Base-by-base conservation (phyloP, 1,140 invertebrate species). In the Danaus melanippus region DNA sequence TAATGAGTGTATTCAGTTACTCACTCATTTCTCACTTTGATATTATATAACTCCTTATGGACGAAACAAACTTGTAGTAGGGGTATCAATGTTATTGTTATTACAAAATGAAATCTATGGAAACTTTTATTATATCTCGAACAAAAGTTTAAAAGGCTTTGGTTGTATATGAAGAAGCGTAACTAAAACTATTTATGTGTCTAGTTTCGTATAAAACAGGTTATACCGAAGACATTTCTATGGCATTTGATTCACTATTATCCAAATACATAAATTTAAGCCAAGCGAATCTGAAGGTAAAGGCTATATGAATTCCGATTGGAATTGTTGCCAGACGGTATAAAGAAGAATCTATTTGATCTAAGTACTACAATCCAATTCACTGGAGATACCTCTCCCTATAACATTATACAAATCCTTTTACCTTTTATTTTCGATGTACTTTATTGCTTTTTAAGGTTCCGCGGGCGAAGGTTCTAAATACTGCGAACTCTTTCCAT, bases 401-500 rank as follows among this genome's bases (percentile, higher is more conserved):
- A 10, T 49, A 15, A 56, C 11, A 56, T 56, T 50, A 56, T 56
- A 56, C 54, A 56, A 56, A 50, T 56, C 54, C 43, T 32, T 32
- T 42, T 11, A 12, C 54, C 32, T 50, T 56, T 56, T 46, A 56
- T 56, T 46, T 46, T 49, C 12, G 54, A n/a, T 40, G 48, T 50
- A 50, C 32, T 9, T 50, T 50, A 11, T 41, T 47, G 12, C 12
- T 50, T 50, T 40, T 12, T 47, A 17, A 12, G 48, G 32, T 11
- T 50, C 39, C 21, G 21, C 21, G 4, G 21, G 2, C 7, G 21
- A 32, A 32, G 21, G 21, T 32, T 32, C 21, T 32, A 32, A 32
- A 32, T 32, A 32, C 15, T 15, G 15, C 21, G 21, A 32, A 32
- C 5, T 32, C 21, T 32, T 32, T 32, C 21, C 21, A 32, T 32